phyloP scores from a whole-genome alignment of 2,888 invertebrate genomes.

The Drosophila nigricruria region DNA sequence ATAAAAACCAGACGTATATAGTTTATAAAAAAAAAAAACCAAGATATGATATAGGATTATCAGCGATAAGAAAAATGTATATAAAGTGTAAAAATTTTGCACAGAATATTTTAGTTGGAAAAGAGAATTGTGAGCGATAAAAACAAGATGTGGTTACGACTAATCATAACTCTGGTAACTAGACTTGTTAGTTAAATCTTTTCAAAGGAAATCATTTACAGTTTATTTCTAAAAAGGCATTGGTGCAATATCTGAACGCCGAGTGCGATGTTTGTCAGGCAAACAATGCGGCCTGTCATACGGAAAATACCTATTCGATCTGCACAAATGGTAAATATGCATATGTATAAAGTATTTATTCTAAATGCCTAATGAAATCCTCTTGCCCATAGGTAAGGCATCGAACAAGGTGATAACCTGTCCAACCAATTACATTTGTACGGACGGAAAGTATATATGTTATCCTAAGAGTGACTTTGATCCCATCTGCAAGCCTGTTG shows the following conservation, averaged over 20 bases:
- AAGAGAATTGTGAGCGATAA: conserved; percentile 6
- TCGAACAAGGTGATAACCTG: conserved; percentile 33
- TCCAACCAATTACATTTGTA: conserved; percentile 54
- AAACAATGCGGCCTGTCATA: conserved; percentile 57
- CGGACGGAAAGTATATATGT: conserved; percentile 55
- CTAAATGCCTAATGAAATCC: too few relatives aligned
- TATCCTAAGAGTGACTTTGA: conserved; percentile 30
- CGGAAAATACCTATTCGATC: conserved; percentile 52
- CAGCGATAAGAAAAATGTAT: conserved; percentile 10
- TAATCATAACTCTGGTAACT: conserved; percentile 57
- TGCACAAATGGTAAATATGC: conserved; percentile 41
- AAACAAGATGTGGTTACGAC: conserved; percentile 47
- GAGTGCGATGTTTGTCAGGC: conserved; percentile 56
- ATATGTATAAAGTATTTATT: neutral
- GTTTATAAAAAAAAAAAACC: conserved; percentile 5
- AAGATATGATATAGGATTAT: conserved; percentile 28
- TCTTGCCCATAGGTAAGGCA: conserved; percentile 33
- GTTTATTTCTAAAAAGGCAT: conserved; percentile 29
- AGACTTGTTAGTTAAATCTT: neutral
- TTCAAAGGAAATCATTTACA: too few relatives aligned
- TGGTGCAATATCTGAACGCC: conserved; percentile 38
- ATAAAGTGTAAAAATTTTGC: conserved; percentile 26
- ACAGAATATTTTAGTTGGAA: conserved; percentile 24
- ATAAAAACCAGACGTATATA: neutral
- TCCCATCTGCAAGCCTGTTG: conserved; percentile 35